phyloP scores from a whole-genome alignment of 1,140 invertebrate genomes.

The Parasteatoda tepidariorum region DNA sequence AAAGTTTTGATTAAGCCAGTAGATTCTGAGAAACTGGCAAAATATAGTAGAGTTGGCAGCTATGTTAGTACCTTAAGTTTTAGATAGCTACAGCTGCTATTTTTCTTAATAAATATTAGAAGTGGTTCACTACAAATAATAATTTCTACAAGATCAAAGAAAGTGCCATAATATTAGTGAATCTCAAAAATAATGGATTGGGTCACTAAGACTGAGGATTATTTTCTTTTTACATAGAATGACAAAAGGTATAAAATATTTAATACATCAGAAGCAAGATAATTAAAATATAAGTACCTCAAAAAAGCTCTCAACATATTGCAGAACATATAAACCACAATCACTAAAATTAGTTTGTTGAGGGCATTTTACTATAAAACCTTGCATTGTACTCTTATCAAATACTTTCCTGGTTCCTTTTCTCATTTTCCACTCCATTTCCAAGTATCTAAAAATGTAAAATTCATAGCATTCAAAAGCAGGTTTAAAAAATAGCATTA shows the following conservation, averaged over 20 bases:
- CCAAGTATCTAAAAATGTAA: slow-evolving; percentile 76
- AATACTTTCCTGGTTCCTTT: slow-evolving; percentile 70
- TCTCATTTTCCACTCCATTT: slow-evolving; percentile 88
- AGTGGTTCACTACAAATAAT: too few relatives aligned
- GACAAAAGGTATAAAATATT: neutral
- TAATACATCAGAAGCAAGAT: neutral
- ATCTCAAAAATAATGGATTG: neutral
- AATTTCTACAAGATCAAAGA: neutral
- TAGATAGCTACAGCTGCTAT: too few relatives aligned
- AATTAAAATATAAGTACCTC: slow-evolving; percentile 66
- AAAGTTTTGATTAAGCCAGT: too few relatives aligned
- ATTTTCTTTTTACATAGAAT: neutral
- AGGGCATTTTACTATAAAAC: slow-evolving; percentile 81
- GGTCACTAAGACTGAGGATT: neutral
- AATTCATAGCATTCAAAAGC: neutral
- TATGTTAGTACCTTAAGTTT: too few relatives aligned
- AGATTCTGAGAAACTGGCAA: too few relatives aligned
- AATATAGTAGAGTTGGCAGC: too few relatives aligned
- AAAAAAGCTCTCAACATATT: slow-evolving; percentile 98
- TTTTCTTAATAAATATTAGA: too few relatives aligned
- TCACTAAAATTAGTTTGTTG: slow-evolving; percentile 97
- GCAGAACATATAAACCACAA: slow-evolving; percentile 94
- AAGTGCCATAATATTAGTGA: neutral
- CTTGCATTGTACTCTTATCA: slow-evolving; percentile 65
- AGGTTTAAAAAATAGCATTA: too few relatives aligned